phyloP scores from a whole-genome alignment of 2,888 invertebrate species.

The Melolontha melolontha region DNA sequence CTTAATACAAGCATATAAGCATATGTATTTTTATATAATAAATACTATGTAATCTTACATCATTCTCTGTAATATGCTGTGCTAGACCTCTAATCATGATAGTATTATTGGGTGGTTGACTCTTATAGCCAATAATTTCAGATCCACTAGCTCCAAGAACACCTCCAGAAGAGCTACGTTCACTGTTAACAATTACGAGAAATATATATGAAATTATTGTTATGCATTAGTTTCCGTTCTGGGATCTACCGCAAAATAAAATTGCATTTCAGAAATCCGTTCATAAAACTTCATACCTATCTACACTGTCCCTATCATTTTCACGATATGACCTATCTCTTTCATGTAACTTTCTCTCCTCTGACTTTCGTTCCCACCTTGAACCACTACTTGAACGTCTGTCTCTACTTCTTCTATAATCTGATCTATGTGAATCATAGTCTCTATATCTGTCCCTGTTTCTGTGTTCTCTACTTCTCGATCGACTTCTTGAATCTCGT shows the following conservation, averaged over 20 bases:
- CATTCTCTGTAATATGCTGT: slow-evolving; percentile 81
- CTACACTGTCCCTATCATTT: slow-evolving; percentile 64
- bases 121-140: slow-evolving; percentile 65
- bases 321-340: slow-evolving; percentile 62
- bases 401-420: slow-evolving; percentile 56
- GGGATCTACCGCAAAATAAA: slow-evolving; percentile 44
- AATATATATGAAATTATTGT: slow-evolving; percentile 42
- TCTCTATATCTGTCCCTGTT: slow-evolving; percentile 58
- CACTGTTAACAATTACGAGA: slow-evolving; percentile 57
- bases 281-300: slow-evolving; percentile 59
- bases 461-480: slow-evolving; percentile 58
- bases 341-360: slow-evolving; percentile 60
- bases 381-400: slow-evolving; percentile 60
- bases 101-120: slow-evolving; percentile 71
- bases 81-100: slow-evolving; percentile 82
- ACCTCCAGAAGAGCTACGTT: slow-evolving; percentile 62
- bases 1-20: too few relatives aligned
- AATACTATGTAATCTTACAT: slow-evolving; percentile 69
- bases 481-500: slow-evolving; percentile 57
- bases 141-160: slow-evolving; percentile 64
- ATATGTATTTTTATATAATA: background rate
- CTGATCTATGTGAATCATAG: slow-evolving; percentile 57
- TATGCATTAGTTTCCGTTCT: slow-evolving; percentile 39
- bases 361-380: slow-evolving; percentile 62
- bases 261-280: slow-evolving; percentile 42